Percentiles rank a stretch among this genome's conserved stretches.
phyloP scores from a whole-genome alignment of 2,113 vertebrate genomes.

The Aplodontia rufa region DNA sequence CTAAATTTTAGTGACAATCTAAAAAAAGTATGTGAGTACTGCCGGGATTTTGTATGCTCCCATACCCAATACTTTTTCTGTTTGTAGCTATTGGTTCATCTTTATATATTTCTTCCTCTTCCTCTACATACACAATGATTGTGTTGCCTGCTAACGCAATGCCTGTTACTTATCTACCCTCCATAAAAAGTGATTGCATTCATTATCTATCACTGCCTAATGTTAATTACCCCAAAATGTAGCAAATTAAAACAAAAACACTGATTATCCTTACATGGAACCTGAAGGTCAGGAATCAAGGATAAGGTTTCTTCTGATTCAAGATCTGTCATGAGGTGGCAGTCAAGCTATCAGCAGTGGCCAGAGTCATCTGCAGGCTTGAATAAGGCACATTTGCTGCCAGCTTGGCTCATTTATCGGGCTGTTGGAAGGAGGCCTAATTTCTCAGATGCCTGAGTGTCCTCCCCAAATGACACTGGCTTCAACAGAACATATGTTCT shows the following conservation, averaged over 20 bases:
- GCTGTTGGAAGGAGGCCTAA: background rate
- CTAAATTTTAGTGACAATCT: background rate
- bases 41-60: background rate
- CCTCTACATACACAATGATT: background rate
- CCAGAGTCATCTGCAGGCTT: background rate
- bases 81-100: background rate
- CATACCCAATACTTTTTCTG: fast-evolving
- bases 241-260: background rate
- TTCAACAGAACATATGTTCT: background rate
- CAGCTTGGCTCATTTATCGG: background rate
- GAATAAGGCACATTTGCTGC: background rate
- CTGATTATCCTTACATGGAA: background rate
- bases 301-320: background rate
- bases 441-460: background rate
- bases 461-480: background rate
- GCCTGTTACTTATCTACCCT: background rate
- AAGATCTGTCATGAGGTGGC: background rate
- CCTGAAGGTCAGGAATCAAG: background rate
- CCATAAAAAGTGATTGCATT: background rate
- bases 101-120: background rate
- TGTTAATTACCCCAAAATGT: background rate
- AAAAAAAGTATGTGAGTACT: background rate
- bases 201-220: background rate
- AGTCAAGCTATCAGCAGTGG: background rate
- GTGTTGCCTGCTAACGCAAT: background rate